These are phyloP conservation scores for Sparus aurata DNA, from an alignment of 2,797 vertebrate species.

Conservation along the genomic window DNA sequence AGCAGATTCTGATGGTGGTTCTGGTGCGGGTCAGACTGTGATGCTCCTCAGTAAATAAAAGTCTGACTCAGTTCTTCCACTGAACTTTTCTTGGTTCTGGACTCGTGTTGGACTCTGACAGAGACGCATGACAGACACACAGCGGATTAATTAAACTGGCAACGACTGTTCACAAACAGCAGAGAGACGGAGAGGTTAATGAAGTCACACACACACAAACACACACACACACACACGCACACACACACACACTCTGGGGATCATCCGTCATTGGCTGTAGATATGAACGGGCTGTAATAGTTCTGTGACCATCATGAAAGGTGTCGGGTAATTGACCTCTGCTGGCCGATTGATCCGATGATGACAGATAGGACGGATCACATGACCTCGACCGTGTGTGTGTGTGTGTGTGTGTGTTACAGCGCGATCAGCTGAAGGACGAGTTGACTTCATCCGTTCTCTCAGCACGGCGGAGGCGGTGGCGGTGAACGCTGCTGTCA, in stretches of 20 bases:
- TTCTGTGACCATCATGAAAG: constrained; percentile 50
- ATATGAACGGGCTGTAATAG: constrained; percentile 42
- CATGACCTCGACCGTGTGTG: constrained; percentile 4
- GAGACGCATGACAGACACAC: constrained; percentile 32
- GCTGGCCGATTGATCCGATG: constrained; percentile 44
- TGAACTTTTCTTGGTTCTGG: neutral
- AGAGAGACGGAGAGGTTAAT: too few relatives aligned
- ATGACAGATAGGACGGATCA: constrained; percentile 45
- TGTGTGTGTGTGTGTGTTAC: neutral
- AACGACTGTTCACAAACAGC: too few relatives aligned
- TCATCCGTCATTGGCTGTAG: constrained; percentile 43
- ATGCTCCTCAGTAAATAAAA: too few relatives aligned
- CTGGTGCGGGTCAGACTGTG: neutral
- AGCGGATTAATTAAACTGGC: neutral
- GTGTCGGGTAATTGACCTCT: constrained; percentile 58
- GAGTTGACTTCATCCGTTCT: neutral
- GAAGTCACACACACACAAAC: neutral
- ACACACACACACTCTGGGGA: constrained; percentile 5
- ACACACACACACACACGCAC: constrained; percentile 11
- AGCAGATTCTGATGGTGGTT: neutral
- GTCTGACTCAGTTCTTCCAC: neutral
- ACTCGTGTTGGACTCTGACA: constrained; percentile 9
- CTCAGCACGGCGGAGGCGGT: too few relatives aligned
- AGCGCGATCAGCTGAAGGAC: constrained; percentile 34
- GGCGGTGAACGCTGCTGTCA: neutral